phyloP scores from a whole-genome alignment of 92 coral and sea anemone genomes.

The Phenganax stokvisi region DNA sequence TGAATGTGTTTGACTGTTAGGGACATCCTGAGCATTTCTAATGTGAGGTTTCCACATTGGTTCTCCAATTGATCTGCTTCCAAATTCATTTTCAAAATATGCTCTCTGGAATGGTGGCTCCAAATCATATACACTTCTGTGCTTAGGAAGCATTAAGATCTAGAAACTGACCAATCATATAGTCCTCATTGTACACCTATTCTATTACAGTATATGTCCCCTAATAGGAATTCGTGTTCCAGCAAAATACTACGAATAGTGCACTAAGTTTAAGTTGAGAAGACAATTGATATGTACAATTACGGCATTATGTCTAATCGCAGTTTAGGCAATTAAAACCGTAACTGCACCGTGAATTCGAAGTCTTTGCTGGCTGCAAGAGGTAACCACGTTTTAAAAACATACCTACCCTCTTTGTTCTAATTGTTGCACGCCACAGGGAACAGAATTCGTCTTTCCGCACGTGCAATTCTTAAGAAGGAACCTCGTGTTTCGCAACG shows the following conservation, averaged over 20 bases:
- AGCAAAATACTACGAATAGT: no score
- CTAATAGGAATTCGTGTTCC: no score
- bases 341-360: no score
- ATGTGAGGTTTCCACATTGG: slow-evolving; percentile 92
- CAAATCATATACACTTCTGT: slow-evolving; percentile 35
- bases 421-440: slow-evolving; percentile 23
- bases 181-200: slow-evolving; percentile 13
- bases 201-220: background rate
- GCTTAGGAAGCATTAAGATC: slow-evolving; percentile 33
- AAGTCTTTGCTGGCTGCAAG: background rate
- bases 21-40: slow-evolving; percentile 60
- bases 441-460: slow-evolving; percentile 23
- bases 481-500: slow-evolving; percentile 33
- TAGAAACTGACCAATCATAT: slow-evolving; percentile 11
- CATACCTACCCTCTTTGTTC: slow-evolving; percentile 27
- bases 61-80: slow-evolving; percentile 86
- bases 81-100: slow-evolving; percentile 46
- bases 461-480: slow-evolving; percentile 34
- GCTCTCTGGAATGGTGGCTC: slow-evolving; percentile 38
- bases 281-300: no score
- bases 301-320: no score
- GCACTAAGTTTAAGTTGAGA: no score
- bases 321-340: no score
- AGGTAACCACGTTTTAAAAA: slow-evolving; percentile 5
- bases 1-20: slow-evolving; percentile 50